A percentile compares a stretch with the other conserved stretches of the same genome.
These are phyloP conservation scores for Steatornis caripensis DNA, from an alignment of 2,113 vertebrate genomes.

Conservation along the genomic window DNA sequence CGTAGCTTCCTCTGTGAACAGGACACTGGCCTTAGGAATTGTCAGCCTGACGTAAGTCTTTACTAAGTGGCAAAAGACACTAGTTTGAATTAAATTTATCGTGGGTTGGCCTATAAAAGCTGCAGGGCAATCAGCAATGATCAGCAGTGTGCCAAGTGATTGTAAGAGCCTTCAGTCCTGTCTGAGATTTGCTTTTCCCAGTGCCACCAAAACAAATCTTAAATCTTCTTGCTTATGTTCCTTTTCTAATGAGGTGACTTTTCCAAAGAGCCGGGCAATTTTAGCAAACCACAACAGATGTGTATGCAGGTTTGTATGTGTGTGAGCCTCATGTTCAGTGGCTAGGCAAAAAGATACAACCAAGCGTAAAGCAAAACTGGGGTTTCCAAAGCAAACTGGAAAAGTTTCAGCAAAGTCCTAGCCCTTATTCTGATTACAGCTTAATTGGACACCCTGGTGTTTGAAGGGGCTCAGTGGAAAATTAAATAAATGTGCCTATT, in stretches of 20 bases:
- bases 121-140: conserved; percentile 5
- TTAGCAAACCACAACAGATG: neutral
- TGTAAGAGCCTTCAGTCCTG: neutral
- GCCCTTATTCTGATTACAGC: neutral
- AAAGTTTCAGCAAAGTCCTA: neutral
- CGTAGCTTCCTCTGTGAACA: neutral
- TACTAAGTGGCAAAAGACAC: neutral
- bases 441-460: conserved; percentile 40
- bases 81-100: conserved; percentile 40
- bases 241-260: neutral
- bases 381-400: neutral
- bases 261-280: neutral
- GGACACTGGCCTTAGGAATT: neutral
- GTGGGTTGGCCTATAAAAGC: conserved; percentile 32
- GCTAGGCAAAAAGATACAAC: neutral
- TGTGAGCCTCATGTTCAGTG: neutral
- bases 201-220: neutral
- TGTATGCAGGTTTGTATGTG: neutral
- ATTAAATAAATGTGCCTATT: conserved; percentile 53
- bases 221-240: neutral
- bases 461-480: conserved; percentile 28
- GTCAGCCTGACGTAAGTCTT: neutral
- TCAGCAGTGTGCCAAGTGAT: neutral
- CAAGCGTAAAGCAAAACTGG: neutral
- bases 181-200: neutral